Evolutionary conservation across 2,888 invertebrate species (phyloP), one percentile per base, ranked within the genome.

Genomic region (Andrena chrysosceles): DNA sequence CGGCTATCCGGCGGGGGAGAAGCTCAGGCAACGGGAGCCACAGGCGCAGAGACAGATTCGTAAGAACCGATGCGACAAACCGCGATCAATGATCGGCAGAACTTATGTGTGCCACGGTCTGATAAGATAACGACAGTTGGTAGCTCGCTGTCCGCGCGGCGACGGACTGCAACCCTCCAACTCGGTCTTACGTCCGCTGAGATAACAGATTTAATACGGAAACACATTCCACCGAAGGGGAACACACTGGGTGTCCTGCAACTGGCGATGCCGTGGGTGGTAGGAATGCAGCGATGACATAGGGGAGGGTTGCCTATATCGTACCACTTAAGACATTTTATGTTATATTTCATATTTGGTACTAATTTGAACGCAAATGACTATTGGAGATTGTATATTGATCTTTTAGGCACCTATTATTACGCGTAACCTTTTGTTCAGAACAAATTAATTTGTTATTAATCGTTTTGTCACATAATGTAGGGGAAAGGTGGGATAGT

Each of bases 41-140:
- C 42, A 20, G 29, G 16, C 29, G 23, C 10, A 20, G 20, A 35
- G 26, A 35, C 59, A 10, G 52, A 66, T 76, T 66, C 66, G 64
- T 69, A 76, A 72, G 83, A 76, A 54, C 64, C 77, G 60, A 67
- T 48, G 52, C 67, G 79, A 83, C 79, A 83, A 83, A 66, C 54
- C 49, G 35, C 83, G 84, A 84, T 84, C 84, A 69, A 84, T 78
- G 83, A 83, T 75, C 71, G 71, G 35, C 56, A n/a, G 8, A 73
- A 62, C 66, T 67, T 75, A 79, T 70, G 75, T 72, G 75, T 77
- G 83, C 63, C 83, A 75, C 13, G 23, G 26, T 16, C 35, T 29
- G 84, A 84, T 84, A 83, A 72, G 77, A 82, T 83, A 70, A 59
- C 70, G 35, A 35, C 52, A 10, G 13, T 29, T 7, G 63, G 33